phyloP scores from a whole-genome alignment of 2,888 invertebrate species.

The Pherbina coryleti region DNA sequence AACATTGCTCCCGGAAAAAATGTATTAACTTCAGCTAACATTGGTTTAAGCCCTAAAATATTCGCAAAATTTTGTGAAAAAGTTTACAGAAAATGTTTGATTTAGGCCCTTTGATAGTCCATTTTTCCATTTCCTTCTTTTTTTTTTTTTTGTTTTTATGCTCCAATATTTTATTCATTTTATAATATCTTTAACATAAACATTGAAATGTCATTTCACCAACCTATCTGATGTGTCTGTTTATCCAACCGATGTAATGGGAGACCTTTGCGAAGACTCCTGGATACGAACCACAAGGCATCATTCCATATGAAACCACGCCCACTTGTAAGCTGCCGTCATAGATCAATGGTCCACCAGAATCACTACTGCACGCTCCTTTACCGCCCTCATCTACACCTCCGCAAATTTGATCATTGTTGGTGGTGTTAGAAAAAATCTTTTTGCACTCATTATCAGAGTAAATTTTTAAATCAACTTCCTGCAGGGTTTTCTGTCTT shows the following conservation, averaged over 20 bases:
- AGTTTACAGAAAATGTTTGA: no score
- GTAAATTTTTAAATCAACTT: slow-evolving; percentile 65
- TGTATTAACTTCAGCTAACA: no score
- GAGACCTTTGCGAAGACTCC: slow-evolving; percentile 70
- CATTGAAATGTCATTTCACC: no score
- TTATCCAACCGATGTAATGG: slow-evolving; percentile 63
- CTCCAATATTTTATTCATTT: no score
- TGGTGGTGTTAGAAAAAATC: slow-evolving; percentile 57
- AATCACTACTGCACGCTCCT: slow-evolving; percentile 66
- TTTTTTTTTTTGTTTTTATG: no score
- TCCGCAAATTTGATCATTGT: slow-evolving; percentile 68
- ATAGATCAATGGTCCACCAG: slow-evolving; percentile 64
- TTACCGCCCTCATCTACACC: slow-evolving; percentile 60
- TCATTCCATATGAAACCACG: slow-evolving; percentile 70
- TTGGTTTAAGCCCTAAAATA: no score
- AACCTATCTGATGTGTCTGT: slow-evolving; percentile 42
- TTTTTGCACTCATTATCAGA: slow-evolving; percentile 63
- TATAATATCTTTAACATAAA: no score
- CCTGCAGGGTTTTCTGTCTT: slow-evolving; percentile 62
- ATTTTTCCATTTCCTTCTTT: no score
- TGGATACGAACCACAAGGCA: slow-evolving; percentile 67
- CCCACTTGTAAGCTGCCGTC: slow-evolving; percentile 61
- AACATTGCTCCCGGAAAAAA: no score
- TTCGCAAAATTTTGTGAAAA: no score
- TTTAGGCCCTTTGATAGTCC: no score